Conservation (phyloP, 2,797 vertebrate species). For the Nyctalus aviator region DNA sequence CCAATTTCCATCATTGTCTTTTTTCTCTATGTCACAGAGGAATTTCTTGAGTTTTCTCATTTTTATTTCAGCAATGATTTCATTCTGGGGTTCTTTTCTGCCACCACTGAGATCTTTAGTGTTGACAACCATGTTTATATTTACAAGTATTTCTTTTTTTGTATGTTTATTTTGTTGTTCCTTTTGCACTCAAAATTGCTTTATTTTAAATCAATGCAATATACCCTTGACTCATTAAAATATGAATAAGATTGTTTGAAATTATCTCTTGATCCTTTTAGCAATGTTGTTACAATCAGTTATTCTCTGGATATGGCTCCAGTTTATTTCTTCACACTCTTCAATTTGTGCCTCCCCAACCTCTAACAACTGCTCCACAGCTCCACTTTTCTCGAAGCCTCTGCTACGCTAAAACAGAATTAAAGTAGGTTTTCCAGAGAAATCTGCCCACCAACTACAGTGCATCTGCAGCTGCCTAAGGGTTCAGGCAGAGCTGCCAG, state of each 20-base stretch:
- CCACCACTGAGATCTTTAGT: not conserved
- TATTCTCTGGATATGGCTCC: not conserved
- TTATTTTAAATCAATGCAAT: not conserved
- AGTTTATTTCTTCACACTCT: not conserved
- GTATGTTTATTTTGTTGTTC: not conserved
- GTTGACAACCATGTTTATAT: not conserved
- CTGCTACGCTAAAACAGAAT: not conserved
- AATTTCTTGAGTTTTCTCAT: slow-evolving; percentile 9
- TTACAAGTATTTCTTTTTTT: not conserved
- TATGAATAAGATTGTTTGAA: not conserved
- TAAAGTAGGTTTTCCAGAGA: not conserved
- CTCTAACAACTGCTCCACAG: not conserved
- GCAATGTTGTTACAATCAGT: not conserved
- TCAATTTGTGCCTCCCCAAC: not conserved
- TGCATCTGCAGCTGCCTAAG: not conserved
- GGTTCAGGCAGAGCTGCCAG: not conserved
- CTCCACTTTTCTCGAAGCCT: not conserved
- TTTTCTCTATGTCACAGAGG: not conserved
- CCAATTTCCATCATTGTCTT: not conserved
- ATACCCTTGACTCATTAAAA: not conserved
- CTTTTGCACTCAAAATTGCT: slow-evolving; percentile 5
- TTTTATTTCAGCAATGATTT: slow-evolving; percentile 28
- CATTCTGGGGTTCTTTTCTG: not conserved
- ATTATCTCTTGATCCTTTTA: not conserved
- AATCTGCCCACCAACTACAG: not conserved